These are phyloP conservation scores for Eristalinus sepulchralis DNA, from an alignment of 2,888 invertebrate species.

Conservation along the genomic window DNA sequence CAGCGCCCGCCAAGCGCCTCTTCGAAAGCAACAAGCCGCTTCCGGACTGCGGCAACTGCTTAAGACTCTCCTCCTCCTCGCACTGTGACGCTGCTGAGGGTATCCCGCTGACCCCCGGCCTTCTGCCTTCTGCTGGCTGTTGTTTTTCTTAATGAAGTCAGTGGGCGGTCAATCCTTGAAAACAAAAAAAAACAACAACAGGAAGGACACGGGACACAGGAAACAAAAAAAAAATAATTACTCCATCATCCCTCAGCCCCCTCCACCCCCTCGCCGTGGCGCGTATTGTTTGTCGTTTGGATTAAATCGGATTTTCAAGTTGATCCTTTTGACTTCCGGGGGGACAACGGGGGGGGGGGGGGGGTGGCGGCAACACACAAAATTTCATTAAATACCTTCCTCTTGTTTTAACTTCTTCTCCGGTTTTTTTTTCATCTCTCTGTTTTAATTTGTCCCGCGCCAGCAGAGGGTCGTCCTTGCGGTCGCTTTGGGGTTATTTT, in stretches of 20 bases:
- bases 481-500: background rate
- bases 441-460: background rate
- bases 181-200: background rate
- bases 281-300: conserved; percentile 51
- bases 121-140: background rate
- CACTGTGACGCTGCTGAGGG: conserved; percentile 3
- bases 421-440: background rate
- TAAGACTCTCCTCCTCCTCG: conserved; percentile 7
- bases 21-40: conserved; percentile 13
- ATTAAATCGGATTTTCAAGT: conserved; percentile 62
- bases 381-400: conserved; percentile 16
- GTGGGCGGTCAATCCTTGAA: conserved; percentile 26
- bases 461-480: background rate
- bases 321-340: conserved; percentile 42
- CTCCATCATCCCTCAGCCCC: too few relatives aligned
- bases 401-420: conserved; percentile 50
- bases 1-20: background rate
- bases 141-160: conserved; percentile 12
- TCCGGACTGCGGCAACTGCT: conserved; percentile 27
- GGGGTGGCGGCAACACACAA: background rate
- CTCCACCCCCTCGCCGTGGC: too few relatives aligned
- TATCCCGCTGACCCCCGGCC: conserved; percentile 10
- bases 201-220: too few relatives aligned
- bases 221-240: conserved; percentile 50
- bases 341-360: background rate